phyloP scores from a whole-genome alignment of 2,113 vertebrate species.

The Microcebus griseorufus region DNA sequence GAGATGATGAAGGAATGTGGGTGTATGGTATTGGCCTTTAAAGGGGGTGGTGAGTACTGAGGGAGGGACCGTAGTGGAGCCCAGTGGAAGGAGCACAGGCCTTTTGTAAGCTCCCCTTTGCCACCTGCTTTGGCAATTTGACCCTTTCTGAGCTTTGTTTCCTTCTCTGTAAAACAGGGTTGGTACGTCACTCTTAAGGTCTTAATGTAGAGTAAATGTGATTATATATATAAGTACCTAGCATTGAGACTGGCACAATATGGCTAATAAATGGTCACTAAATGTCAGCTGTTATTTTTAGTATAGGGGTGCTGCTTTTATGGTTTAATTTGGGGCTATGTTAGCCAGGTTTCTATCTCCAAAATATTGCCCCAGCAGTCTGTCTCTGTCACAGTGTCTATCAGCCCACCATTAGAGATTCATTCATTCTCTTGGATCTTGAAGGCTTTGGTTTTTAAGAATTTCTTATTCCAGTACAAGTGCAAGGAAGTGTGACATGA shows the following conservation, averaged over 20 bases:
- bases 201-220: slow-evolving; percentile 54
- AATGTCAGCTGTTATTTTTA: slow-evolving; percentile 50
- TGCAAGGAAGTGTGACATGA: slow-evolving; percentile 43
- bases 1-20: neutral
- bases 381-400: neutral
- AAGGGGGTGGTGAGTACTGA: neutral
- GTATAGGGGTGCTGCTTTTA: neutral
- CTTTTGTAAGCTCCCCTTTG: neutral
- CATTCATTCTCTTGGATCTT: slow-evolving; percentile 52
- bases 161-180: slow-evolving; percentile 10
- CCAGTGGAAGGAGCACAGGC: neutral
- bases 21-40: neutral
- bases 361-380: slow-evolving; percentile 17
- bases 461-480: slow-evolving; percentile 51
- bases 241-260: neutral
- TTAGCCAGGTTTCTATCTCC: neutral
- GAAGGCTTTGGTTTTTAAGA: slow-evolving; percentile 57
- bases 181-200: neutral
- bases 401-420: neutral
- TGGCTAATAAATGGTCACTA: slow-evolving; percentile 42
- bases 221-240: slow-evolving; percentile 7
- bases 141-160: slow-evolving; percentile 47
- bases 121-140: neutral
- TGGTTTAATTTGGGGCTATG: slow-evolving; percentile 33
- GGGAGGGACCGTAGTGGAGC: neutral